A percentile compares a stretch with the other conserved stretches of the same genome.
Evolutionary conservation across 2,113 vertebrate species (phyloP).

Genomic region (Salvator merianae): DNA sequence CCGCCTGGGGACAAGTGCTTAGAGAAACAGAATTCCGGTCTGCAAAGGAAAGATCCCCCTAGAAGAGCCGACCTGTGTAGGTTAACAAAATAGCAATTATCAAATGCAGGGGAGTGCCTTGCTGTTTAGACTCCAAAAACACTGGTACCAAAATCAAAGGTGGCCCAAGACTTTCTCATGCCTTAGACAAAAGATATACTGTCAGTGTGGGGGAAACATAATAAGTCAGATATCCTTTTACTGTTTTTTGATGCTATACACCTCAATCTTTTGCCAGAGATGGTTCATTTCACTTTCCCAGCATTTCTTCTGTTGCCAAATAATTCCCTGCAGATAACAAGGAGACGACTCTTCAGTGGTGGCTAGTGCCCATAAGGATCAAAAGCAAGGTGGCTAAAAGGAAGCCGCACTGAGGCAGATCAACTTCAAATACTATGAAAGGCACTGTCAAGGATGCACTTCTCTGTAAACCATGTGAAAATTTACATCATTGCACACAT

Average conservation of each 20-base stretch:
- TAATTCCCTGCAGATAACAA: background rate
- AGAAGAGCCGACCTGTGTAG: constrained; percentile 22
- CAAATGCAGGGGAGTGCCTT: background rate
- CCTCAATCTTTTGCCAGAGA: background rate
- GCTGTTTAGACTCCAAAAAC: background rate
- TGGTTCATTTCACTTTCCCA: background rate
- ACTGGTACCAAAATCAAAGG: background rate
- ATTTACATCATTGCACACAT: no score
- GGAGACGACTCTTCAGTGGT: no score
- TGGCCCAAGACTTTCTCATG: background rate
- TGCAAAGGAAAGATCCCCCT: constrained; percentile 21
- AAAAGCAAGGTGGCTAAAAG: no score
- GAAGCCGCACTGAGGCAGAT: no score
- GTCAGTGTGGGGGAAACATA: no score
- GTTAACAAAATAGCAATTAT: constrained; percentile 12
- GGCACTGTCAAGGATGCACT: no score
- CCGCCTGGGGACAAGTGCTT: constrained; percentile 16
- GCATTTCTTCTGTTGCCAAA: background rate
- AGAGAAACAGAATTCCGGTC: constrained; percentile 5
- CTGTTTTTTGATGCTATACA: background rate
- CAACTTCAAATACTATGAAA: no score
- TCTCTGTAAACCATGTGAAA: no score
- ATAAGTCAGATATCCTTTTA: background rate
- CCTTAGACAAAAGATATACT: background rate
- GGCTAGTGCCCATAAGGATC: no score